Base-by-base conservation (phyloP, 2,888 invertebrate species). In the Arctia plantaginis region DNA sequence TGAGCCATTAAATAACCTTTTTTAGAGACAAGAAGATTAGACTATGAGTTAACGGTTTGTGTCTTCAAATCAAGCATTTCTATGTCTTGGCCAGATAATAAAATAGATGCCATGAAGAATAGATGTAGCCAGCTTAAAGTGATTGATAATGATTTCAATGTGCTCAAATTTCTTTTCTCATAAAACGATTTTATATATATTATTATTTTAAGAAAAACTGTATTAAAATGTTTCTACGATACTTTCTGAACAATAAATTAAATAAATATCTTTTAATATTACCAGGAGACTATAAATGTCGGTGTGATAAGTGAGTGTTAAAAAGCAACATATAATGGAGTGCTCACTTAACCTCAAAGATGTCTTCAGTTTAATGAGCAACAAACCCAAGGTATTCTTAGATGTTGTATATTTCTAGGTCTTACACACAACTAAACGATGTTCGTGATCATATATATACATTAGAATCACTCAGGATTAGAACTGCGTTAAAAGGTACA, bases 371-470 rank as follows among this genome's bases (percentile, higher is more conserved):
- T 47, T 47, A 47, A 47, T 41, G 8, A 20, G 20, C 8, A 47
- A 30, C 33, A 55, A 55, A 55, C 51, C 2, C 18, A 39, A 35
- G 6, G 35, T 23, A 6, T 15, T 12, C 35, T 47, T 20, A n/a
- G 69, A 18, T 33, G 8, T 77, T 81, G 33, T 66, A 15, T 33
- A 71, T 77, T 77, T 78, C 71, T 47, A 78, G 78, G 80, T 82
- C 83, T 75, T 80, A 81, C 86, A 76, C 79, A 87, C 86, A 85
- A 85, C 88, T 86, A 89, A 55, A 87, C 86, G 87, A 86, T 82
- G 87, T 82, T 83, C 90, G 90, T 90, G 91, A 80, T 86, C 87
- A 90, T 93, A 90, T 89, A 92, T 93, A 92, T 92, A 92, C 89
- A 92, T 79, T 55, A 67, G 76, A 68, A 73, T 81, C 78, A 74